phyloP scores from a whole-genome alignment of 2,113 vertebrate species.

The Lophius piscatorius region DNA sequence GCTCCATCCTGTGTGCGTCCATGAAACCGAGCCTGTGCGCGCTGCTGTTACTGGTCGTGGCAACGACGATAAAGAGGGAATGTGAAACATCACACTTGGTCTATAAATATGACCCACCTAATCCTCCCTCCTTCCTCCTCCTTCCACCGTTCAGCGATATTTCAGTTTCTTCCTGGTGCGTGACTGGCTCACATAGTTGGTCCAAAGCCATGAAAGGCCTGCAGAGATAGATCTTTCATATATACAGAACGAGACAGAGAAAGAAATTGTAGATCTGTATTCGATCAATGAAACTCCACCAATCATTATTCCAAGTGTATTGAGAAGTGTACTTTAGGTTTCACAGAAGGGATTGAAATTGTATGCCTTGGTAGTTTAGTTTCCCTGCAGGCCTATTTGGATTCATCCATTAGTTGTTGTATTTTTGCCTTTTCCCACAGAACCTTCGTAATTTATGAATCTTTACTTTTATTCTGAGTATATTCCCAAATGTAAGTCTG shows the following conservation, averaged over 20 bases:
- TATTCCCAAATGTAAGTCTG: too few relatives aligned
- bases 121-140: too few relatives aligned
- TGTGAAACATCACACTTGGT: slow-evolving; percentile 77
- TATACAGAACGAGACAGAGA: neutral
- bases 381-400: neutral
- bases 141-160: slow-evolving; percentile 33
- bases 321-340: neutral
- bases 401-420: neutral
- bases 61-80: slow-evolving; percentile 65
- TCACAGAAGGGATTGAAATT: neutral
- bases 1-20: neutral
- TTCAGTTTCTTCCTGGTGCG: slow-evolving; percentile 58
- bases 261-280: neutral
- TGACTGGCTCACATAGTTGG: slow-evolving; percentile 20
- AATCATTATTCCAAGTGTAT: too few relatives aligned
- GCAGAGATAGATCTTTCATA: neutral
- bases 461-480: too few relatives aligned
- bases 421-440: neutral
- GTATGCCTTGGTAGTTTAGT: too few relatives aligned
- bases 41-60: slow-evolving; percentile 22
- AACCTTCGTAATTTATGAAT: too few relatives aligned
- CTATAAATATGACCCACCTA: slow-evolving; percentile 74
- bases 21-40: neutral
- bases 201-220: slow-evolving; percentile 38
- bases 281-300: too few relatives aligned